Evolutionary conservation across 2,888 invertebrate genomes (phyloP).

Genomic region (Andrena flavipes): DNA sequence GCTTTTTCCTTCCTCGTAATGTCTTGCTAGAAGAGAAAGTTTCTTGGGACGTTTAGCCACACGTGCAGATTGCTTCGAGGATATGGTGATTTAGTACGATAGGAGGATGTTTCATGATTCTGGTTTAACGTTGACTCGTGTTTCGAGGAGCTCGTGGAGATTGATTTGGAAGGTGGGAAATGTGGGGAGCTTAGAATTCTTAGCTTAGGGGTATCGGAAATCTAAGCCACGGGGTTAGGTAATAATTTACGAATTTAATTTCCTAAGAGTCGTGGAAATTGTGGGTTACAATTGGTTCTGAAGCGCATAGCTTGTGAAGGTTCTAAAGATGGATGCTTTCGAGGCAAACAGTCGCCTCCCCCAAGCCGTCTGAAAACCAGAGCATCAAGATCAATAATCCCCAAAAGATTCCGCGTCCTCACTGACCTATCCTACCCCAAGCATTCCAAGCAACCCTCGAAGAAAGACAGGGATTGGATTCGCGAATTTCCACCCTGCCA

Average conservation of each 20-base stretch:
- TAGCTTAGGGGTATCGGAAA: neutral
- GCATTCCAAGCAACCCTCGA: neutral
- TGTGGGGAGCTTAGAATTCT: neutral
- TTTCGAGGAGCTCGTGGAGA: too few relatives aligned
- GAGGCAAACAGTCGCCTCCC: constrained; percentile 19
- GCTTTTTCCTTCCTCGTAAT: neutral
- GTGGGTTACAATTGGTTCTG: neutral
- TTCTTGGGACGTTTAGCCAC: too few relatives aligned
- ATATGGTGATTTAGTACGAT: too few relatives aligned
- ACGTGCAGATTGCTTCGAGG: neutral
- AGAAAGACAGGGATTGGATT: constrained; percentile 25
- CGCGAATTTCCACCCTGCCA: constrained; percentile 18
- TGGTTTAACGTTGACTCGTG: too few relatives aligned
- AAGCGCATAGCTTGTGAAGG: neutral
- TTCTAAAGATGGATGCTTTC: constrained; percentile 4
- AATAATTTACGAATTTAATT: neutral
- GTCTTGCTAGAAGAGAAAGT: too few relatives aligned
- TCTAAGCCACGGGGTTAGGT: neutral
- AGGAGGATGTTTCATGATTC: too few relatives aligned
- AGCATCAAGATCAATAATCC: constrained; percentile 55
- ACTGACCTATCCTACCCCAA: constrained; percentile 49
- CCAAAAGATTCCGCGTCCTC: constrained; percentile 47
- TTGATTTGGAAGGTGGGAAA: neutral
- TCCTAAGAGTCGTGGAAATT: neutral
- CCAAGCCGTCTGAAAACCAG: constrained; percentile 19